phyloP scores from a whole-genome alignment of 2,888 invertebrate species.

The Troides helena region DNA sequence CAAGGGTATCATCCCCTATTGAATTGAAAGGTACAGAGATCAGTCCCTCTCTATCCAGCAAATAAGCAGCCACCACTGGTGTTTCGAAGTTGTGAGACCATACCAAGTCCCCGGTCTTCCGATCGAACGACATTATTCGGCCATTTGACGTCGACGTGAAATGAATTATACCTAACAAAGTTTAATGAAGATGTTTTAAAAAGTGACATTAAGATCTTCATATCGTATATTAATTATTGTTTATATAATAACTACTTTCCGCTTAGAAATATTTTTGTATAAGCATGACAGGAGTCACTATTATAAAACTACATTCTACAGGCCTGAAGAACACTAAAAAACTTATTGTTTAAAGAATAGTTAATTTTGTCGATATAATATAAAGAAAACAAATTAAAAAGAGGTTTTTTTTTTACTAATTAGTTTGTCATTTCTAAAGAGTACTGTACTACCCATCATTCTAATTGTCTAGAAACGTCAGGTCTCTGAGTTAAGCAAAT shows the following conservation, averaged over 20 bases:
- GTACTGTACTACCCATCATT: no score
- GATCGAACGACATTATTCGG: constrained; percentile 90
- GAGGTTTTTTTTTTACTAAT: no score
- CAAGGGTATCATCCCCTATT: constrained; percentile 91
- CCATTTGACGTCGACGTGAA: constrained; percentile 95
- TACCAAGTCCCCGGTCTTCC: constrained; percentile 87
- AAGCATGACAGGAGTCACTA: background rate
- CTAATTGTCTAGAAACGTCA: no score
- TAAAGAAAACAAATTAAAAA: no score
- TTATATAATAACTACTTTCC: no score
- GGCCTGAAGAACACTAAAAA: no score
- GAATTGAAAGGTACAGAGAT: constrained; percentile 93
- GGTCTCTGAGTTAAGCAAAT: no score
- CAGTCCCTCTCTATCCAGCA: constrained; percentile 87
- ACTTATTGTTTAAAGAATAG: no score
- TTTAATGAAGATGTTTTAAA: background rate
- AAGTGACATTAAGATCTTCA: background rate
- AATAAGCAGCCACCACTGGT: constrained; percentile 94
- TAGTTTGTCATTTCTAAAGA: no score
- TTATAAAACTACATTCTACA: no score
- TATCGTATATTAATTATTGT: no score
- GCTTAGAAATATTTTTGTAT: background rate
- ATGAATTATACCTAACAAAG: constrained; percentile 87
- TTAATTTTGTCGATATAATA: no score
- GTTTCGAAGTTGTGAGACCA: constrained; percentile 94